These are phyloP conservation scores for Pseudomyrmex pallidus DNA, from an alignment of 1,140 invertebrate species.

Conservation along the genomic window DNA sequence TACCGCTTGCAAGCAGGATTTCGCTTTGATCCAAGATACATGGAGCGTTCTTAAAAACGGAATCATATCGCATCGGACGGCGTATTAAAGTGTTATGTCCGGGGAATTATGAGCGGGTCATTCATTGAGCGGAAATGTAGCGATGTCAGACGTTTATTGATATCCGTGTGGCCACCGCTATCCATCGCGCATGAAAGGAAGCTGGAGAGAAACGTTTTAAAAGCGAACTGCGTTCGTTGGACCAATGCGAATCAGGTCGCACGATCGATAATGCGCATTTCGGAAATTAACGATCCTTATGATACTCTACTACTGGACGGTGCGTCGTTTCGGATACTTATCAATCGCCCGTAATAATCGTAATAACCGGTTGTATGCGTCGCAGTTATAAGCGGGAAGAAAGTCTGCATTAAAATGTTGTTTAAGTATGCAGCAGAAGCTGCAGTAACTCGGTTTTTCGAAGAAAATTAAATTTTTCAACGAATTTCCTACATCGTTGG, in stretches of 20 bases:
- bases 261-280: slow-evolving; percentile 16
- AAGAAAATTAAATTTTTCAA: slow-evolving; percentile 53
- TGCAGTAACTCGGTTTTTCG: background rate
- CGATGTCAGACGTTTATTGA: slow-evolving; percentile 40
- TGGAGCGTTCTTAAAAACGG: slow-evolving; percentile 7
- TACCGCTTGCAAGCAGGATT: background rate
- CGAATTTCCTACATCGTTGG: slow-evolving; percentile 29
- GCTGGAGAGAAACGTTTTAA: background rate
- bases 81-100: slow-evolving; percentile 9
- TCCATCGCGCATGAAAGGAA: slow-evolving; percentile 26
- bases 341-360: no score
- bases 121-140: slow-evolving; percentile 22
- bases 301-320: background rate
- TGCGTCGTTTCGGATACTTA: no score
- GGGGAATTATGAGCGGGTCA: background rate
- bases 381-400: background rate
- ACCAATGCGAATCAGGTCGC: slow-evolving; percentile 7
- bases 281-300: slow-evolving; percentile 34
- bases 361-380: background rate
- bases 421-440: slow-evolving; percentile 18
- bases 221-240: background rate
- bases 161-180: background rate
- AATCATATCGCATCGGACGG: background rate
- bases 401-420: slow-evolving; percentile 19
- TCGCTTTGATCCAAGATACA: slow-evolving; percentile 1